Percentiles rank a stretch among this genome's conserved stretches.
Evolutionary conservation across 2,797 vertebrate genomes (phyloP).

Genomic region (Pachyuromys duprasi): DNA sequence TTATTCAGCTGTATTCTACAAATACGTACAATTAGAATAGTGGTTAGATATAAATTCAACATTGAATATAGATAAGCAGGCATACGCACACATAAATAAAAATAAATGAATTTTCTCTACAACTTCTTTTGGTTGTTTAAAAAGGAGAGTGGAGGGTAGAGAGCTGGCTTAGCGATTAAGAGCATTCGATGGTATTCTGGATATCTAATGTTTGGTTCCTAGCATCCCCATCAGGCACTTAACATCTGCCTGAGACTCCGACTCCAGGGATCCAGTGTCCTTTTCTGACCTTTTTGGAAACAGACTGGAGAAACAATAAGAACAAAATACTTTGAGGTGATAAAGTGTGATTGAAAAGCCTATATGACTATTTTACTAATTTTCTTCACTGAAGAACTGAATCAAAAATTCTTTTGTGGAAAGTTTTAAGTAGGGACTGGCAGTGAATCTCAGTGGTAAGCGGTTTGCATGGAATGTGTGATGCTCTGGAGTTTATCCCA

Average conservation of each 20-base stretch:
- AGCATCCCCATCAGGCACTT: neutral
- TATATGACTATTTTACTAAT: neutral
- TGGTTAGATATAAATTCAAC: neutral
- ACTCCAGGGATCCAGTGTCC: neutral
- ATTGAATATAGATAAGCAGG: neutral
- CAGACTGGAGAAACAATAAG: constrained; percentile 34
- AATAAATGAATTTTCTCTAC: neutral
- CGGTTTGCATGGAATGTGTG: neutral
- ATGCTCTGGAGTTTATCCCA: neutral
- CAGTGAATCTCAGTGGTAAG: neutral
- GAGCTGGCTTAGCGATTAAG: neutral
- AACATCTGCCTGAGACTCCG: neutral
- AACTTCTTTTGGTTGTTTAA: neutral
- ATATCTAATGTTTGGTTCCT: neutral
- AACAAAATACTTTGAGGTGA: constrained; percentile 36
- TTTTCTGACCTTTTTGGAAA: neutral
- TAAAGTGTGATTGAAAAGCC: constrained; percentile 33
- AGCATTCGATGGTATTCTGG: neutral
- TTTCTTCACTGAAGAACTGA: constrained; percentile 23
- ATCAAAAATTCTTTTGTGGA: constrained; percentile 31
- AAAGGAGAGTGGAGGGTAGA: neutral
- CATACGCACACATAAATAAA: neutral
- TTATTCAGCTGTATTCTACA: neutral
- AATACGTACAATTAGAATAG: neutral
- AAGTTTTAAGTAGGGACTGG: neutral